Conservation (phyloP, 2,888 invertebrate genomes). For the Sarcophaga rosellei region DNA sequence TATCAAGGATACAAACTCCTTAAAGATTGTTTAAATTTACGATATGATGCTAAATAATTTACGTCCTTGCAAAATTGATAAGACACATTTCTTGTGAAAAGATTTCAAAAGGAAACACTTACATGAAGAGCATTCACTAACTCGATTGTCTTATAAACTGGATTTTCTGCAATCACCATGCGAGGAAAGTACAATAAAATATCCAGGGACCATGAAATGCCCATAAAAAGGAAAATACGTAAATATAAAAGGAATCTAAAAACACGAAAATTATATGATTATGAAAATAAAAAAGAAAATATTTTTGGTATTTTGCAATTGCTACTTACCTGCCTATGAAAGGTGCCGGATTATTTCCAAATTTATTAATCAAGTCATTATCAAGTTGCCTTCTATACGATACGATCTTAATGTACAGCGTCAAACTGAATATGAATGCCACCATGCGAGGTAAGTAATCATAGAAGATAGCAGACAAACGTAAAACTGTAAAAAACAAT, state of each 20-base stretch:
- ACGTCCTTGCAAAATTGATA: too few species aligned
- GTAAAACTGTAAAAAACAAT: slow-evolving; percentile 23
- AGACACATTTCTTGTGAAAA: too few species aligned
- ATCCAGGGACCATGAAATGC: slow-evolving; percentile 43
- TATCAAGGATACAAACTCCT: too few species aligned
- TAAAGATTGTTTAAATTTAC: too few species aligned
- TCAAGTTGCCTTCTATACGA: slow-evolving; percentile 16
- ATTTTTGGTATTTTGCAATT: too few species aligned
- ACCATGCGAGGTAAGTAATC: slow-evolving; percentile 41
- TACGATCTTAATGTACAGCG: slow-evolving; percentile 37
- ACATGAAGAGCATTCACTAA: slow-evolving; percentile 56
- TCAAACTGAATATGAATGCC: slow-evolving; percentile 36
- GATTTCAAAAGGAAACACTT: not conserved
- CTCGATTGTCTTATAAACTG: slow-evolving; percentile 28
- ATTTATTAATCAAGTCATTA: slow-evolving; percentile 4
- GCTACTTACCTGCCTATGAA: slow-evolving; percentile 15
- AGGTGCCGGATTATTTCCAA: slow-evolving; percentile 1
- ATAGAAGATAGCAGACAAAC: slow-evolving; percentile 56
- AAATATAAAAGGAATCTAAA: slow-evolving; percentile 33
- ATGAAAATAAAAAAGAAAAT: not conserved
- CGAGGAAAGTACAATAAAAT: slow-evolving; percentile 40
- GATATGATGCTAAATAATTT: too few species aligned
- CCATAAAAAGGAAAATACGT: slow-evolving; percentile 48
- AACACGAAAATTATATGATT: not conserved
- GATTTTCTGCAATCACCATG: slow-evolving; percentile 29